These are phyloP conservation scores for Alviniconcha marisindica DNA, from an alignment of 1,140 invertebrate species.

Conservation along the genomic window DNA sequence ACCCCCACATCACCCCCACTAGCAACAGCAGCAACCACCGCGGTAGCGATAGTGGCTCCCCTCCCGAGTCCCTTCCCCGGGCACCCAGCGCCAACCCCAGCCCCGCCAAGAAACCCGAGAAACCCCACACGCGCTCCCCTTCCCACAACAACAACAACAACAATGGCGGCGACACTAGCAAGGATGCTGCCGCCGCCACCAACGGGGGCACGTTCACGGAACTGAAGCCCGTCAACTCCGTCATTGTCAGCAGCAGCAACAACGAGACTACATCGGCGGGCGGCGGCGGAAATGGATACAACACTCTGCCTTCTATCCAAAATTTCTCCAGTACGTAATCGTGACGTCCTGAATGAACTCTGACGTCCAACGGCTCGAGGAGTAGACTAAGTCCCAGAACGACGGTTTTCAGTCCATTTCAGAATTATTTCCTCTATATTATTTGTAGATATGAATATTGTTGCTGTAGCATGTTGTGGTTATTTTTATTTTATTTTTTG, in stretches of 20 bases:
- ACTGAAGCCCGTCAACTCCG: constrained; percentile 41
- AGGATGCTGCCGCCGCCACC: neutral
- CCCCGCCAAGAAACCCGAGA: neutral
- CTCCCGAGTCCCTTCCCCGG: neutral
- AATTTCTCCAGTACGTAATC: constrained; percentile 33
- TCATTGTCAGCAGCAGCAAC: constrained; percentile 1
- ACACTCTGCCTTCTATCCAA: constrained; percentile 29
- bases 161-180: neutral
- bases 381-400: no score
- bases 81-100: neutral
- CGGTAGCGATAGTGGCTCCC: constrained; percentile 40
- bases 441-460: no score
- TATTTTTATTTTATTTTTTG: no score
- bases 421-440: no score
- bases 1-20: constrained; percentile 26
- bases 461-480: no score
- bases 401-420: no score
- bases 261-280: neutral
- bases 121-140: neutral
- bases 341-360: neutral
- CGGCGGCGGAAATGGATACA: neutral
- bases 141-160: constrained; percentile 23
- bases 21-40: constrained; percentile 36
- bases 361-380: no score
- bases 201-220: constrained; percentile 43